phyloP scores from a whole-genome alignment of 1,140 invertebrate species.

The Diuraphis noxia region DNA sequence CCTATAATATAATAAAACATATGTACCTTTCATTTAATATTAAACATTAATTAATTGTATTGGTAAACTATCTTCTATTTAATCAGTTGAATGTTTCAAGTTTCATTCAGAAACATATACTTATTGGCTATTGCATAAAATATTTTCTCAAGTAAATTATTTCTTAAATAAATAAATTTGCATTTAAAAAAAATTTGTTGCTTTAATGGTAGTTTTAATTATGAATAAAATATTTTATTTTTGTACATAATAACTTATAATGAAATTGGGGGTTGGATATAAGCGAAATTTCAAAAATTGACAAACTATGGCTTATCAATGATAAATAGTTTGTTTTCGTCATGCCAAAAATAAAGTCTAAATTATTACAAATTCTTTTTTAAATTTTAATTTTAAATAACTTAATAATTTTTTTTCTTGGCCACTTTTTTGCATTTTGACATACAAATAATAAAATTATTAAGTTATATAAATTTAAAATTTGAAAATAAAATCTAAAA shows the following conservation, averaged over 20 bases:
- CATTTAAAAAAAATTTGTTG: neutral
- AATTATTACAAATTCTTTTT: too few relatives aligned
- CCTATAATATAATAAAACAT: neutral
- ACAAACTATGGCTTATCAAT: too few relatives aligned
- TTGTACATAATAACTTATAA: neutral
- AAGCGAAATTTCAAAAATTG: neutral
- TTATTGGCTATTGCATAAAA: neutral
- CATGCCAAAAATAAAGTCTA: too few relatives aligned
- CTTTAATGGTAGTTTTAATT: neutral
- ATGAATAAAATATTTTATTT: neutral
- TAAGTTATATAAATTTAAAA: too few relatives aligned
- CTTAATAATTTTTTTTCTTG: too few relatives aligned
- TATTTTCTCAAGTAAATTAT: neutral
- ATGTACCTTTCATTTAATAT: neutral
- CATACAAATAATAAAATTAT: too few relatives aligned
- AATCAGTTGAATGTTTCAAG: neutral
- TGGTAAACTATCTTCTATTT: neutral
- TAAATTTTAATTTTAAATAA: too few relatives aligned
- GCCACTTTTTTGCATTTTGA: too few relatives aligned
- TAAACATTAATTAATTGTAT: neutral
- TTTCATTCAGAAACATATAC: neutral
- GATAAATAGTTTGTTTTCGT: too few relatives aligned
- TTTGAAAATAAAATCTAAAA: too few relatives aligned
- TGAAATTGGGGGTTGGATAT: neutral
- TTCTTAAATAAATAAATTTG: neutral